Base-by-base conservation (phyloP, 2,113 vertebrate species). In the Trochalopteron elliotii region DNA sequence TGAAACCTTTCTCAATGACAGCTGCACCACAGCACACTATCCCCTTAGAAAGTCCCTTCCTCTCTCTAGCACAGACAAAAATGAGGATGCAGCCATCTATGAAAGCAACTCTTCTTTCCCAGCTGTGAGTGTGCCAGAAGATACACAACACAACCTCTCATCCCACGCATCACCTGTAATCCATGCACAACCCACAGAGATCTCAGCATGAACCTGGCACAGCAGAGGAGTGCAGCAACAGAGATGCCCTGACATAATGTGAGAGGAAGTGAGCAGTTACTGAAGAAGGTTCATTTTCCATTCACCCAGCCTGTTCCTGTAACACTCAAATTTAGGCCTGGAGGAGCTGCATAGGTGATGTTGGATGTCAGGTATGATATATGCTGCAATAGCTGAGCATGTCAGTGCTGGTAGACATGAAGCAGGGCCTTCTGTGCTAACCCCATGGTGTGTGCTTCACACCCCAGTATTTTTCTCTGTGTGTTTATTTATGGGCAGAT, bases 401-500 rank as follows among this genome's bases (percentile, higher is more conserved):
- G 64, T 81, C 76, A 67, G 64, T 69, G 42, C 50, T 52, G n/a
- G 68, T 20, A 81, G 83, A 85, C 19, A 45, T 2, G 31, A 90
- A 90, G 18, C 71, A 70, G 82, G 70, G 67, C 47, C 55, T 77
- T 83, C 72, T 86, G 56, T 77, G 64, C 83, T 86, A 88, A 92
- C 44, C 47, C 64, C 81, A 49, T 47, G 31, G 18, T 80, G 76
- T 22, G 52, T 21, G 64, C 82, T 90, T 94, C 68, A 75, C 76
- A 40, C 35, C 71, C 60, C 49, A 24, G 31, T 83, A 89, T 95
- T 86, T 93, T 78, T 37, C 44, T 93, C 79, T 76, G 23, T 65
- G 78, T 88, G 79, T 90, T 95, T 97, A 92, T 96, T 97, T 97
- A 94, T 70, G 63, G 83, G 40, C 68, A 89, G 90, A 70, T 76